Base-by-base conservation (phyloP, 2,888 invertebrate species). In the Mesorhabditis spiculigera region DNA sequence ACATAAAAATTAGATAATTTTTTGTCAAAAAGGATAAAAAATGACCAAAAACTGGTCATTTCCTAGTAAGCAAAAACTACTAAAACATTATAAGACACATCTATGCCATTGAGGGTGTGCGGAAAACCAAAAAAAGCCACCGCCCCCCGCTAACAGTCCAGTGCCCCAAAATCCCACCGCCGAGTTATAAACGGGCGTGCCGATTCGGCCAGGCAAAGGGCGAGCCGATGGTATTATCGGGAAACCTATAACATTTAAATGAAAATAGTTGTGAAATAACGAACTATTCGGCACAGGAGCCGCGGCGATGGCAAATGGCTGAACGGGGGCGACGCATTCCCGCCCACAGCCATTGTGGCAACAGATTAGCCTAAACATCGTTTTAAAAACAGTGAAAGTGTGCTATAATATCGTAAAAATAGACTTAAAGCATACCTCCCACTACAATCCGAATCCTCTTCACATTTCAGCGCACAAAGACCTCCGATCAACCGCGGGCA, bases 301-400 rank as follows among this genome's bases (percentile, higher is more conserved):
- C 3, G 74, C 68, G 45, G 67, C 72, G 50, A 81, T 76, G 5
- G 80, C 75, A 45, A 77, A 77, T 43, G 73, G 69, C 3, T 75
- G 67, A 13, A 82, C 73, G 8, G 81, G 80, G 43, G 73, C 73
- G 4, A 82, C 81, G 68, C 83, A 83, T 70, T 82, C 81, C n/a
- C 72, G 62, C 0, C 83, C 83, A 71, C 83, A 83, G 41, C 83
- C 83, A 69, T 82, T 83, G 44, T 72, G 71, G 65, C 83, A 83
- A 67, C 83, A 83, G 44, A 81, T 79, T 68, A 80, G 69, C 4
- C 78, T 63, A 28, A 8, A 63, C 16, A 10, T 50, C 58, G n/a
- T 50, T 50, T 13, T 50, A n/a, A 50, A 50, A 50, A 50, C 58
- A 50, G 3, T 8, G 13, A 50, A 50, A 10, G 63, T 28, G n/a